These are phyloP conservation scores for Eucidaris tribuloides DNA, from an alignment of 35 echinoderm and acorn worm genomes.

Conservation along the genomic window DNA sequence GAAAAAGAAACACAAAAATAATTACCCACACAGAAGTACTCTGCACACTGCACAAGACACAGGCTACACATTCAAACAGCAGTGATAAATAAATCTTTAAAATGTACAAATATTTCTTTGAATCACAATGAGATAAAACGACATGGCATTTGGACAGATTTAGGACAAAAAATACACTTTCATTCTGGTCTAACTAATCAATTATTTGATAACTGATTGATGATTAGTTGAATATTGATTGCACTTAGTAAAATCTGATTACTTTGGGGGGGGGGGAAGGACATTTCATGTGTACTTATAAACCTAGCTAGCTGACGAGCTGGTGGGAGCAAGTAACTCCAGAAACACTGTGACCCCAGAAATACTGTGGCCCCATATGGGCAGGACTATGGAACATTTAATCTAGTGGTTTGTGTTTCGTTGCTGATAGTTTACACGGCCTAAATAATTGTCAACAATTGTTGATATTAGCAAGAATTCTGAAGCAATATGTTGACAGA, in stretches of 20 bases:
- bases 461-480: neutral
- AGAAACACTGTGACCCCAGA: too few relatives aligned
- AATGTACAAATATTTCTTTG: neutral
- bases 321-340: too few relatives aligned
- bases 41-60: neutral
- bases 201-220: too few relatives aligned
- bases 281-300: too few relatives aligned
- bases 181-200: neutral
- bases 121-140: too few relatives aligned
- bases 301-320: too few relatives aligned
- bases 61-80: neutral
- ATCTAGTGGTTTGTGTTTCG: neutral
- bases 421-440: neutral
- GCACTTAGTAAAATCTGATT: too few relatives aligned
- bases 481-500: too few relatives aligned
- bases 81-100: neutral
- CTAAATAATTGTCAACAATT: neutral
- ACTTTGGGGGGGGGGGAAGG: too few relatives aligned
- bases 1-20: constrained; percentile 7
- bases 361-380: neutral
- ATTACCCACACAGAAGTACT: neutral
- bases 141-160: neutral
- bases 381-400: neutral
- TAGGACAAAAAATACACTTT: neutral
- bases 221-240: too few relatives aligned